Percentiles rank a stretch among this genome's conserved stretches.
phyloP scores from a whole-genome alignment of 2,888 invertebrate species.

The Sesia apiformis region DNA sequence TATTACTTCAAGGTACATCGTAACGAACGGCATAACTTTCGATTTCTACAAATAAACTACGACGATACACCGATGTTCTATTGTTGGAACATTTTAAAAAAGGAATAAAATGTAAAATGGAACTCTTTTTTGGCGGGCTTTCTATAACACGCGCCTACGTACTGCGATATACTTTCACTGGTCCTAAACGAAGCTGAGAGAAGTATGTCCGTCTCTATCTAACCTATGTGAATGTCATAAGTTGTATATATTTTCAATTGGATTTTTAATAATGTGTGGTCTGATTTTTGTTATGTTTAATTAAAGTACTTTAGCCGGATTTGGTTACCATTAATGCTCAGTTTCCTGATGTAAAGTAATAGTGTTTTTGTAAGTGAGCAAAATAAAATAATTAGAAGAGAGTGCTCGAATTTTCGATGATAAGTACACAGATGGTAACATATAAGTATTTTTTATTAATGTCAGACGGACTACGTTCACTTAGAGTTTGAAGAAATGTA shows the following conservation, averaged over 20 bases:
- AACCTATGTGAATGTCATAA: neutral
- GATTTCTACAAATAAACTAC: constrained; percentile 31
- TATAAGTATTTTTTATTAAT: too few species aligned
- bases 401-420: too few species aligned
- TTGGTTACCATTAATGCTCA: too few species aligned
- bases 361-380: too few species aligned
- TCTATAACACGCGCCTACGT: constrained; percentile 13
- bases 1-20: neutral
- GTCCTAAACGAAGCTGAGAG: constrained; percentile 7
- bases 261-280: neutral
- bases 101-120: constrained; percentile 19
- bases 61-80: constrained; percentile 20
- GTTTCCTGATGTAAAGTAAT: too few species aligned
- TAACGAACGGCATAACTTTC: constrained; percentile 29
- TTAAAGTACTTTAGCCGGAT: too few species aligned
- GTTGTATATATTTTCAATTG: neutral
- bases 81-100: constrained; percentile 20
- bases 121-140: constrained; percentile 14
- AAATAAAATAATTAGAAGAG: too few species aligned
- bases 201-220: constrained; percentile 6
- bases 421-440: too few species aligned
- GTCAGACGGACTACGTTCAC: too few species aligned
- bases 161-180: constrained; percentile 33
- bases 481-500: too few species aligned
- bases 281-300: neutral